These are phyloP conservation scores for Aleadryas rufinucha DNA, from an alignment of 2,113 vertebrate species.

Conservation along the genomic window DNA sequence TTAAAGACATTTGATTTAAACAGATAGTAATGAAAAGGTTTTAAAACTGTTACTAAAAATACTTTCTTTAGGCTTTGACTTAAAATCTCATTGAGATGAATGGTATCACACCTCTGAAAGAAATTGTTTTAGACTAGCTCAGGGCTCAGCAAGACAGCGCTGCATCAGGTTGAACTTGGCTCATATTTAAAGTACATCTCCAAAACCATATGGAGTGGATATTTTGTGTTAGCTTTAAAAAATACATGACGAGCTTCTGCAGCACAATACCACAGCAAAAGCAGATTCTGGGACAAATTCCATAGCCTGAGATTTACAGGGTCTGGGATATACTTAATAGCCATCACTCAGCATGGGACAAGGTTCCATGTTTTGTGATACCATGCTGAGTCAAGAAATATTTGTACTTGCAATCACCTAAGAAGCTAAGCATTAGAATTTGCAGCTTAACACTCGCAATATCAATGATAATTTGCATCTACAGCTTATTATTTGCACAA, in stretches of 20 bases:
- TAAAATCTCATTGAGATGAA: slow-evolving; percentile 3
- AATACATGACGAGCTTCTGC: not conserved
- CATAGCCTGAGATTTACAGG: not conserved
- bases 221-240: slow-evolving; percentile 17
- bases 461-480: not conserved
- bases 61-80: not conserved
- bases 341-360: not conserved
- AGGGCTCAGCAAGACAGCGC: not conserved
- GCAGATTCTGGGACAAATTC: slow-evolving; percentile 14
- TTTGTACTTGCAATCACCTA: not conserved
- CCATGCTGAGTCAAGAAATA: not conserved
- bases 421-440: not conserved
- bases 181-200: not conserved
- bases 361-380: not conserved
- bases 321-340: not conserved
- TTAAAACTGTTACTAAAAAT: not conserved
- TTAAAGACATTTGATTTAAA: not conserved
- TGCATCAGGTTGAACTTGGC: slow-evolving; percentile 4
- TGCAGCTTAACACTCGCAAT: not conserved
- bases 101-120: not conserved
- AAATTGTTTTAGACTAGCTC: slow-evolving; percentile 2
- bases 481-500: not conserved
- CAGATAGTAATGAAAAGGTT: not conserved
- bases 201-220: not conserved
- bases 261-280: not conserved